Base-by-base conservation (phyloP, 1,140 invertebrate genomes). In the Lepeophtheirus salmonis region DNA sequence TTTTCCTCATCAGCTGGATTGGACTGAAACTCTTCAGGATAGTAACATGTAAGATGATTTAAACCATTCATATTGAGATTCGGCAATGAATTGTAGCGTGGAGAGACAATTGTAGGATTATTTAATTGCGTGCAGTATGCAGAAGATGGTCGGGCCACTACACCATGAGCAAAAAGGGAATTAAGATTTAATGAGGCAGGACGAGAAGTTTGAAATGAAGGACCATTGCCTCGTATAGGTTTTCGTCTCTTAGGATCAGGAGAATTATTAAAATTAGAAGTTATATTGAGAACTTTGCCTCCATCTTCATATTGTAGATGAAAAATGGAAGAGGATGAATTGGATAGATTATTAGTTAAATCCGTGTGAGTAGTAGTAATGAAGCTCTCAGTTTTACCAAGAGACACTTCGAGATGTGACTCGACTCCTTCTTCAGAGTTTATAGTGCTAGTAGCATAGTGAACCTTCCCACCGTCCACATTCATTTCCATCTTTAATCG, bases 1-100 rank as follows among this genome's bases (percentile, higher is more conserved):
- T 53, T 61, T 26, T 61, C 59, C 25, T 61, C 59, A 50, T 61
- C 59, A 2, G 48, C 22, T 14, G 59, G 59, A 26, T 61, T 48
- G 21, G 59, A 55, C 41, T 54, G 17, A 26, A 20, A 61, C 14
- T 16, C 12, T n/a, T n/a, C n/a, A n/a, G n/a, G n/a, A n/a, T n/a
- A n/a, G n/a, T n/a, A n/a, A n/a, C n/a, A n/a, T n/a, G n/a, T n/a
- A n/a, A n/a, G n/a, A 6, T 24, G 30, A n/a, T 41, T n/a, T 14
- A 57, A 21, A 41, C 12, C 14, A 21, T 17, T n/a, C 14, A 2
- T n/a, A 14, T 14, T 23, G n/a, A 57, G 17, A 30, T 57, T 57
- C n/a, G 55, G 55, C 23, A 57, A 17, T 6, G 55, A 57, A n/a
- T 57, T 57, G 26, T 57, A 30, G 21, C 23, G 17, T 25, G 55